Evolutionary conservation across 2,113 vertebrate species (phyloP).

Genomic region (Etia nguti): DNA sequence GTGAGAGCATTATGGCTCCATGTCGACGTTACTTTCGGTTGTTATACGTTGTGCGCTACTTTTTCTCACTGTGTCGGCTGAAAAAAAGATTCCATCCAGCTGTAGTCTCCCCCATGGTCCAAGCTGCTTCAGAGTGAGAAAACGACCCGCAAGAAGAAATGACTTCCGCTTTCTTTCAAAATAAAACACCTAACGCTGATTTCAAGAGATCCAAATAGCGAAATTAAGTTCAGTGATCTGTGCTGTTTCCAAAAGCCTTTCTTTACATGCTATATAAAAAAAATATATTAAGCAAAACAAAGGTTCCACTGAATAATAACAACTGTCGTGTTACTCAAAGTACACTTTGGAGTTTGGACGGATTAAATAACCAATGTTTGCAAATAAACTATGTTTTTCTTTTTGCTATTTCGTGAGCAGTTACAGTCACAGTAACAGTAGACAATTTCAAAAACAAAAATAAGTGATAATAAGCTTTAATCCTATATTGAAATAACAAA

Average conservation of each 20-base stretch:
- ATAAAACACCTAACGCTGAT: background rate
- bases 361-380: background rate
- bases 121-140: background rate
- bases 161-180: slow-evolving; percentile 19
- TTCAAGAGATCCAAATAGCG: background rate
- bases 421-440: background rate
- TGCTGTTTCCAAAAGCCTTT: background rate
- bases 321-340: background rate
- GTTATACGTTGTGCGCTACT: background rate
- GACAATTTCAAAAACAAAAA: background rate
- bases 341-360: background rate
- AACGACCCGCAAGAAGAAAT: fast-evolving
- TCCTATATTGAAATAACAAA: background rate
- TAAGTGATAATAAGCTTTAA: background rate
- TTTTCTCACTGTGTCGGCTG: background rate
- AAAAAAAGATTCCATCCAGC: background rate
- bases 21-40: background rate
- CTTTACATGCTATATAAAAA: background rate
- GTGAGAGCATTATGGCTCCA: background rate
- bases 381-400: background rate
- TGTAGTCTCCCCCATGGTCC: background rate
- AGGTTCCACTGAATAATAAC: background rate
- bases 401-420: background rate
- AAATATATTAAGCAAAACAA: background rate
- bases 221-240: background rate